Evolutionary conservation across 2,888 invertebrate genomes (phyloP), one percentile per base, ranked within the genome.

Genomic region (Orthosia gothica): DNA sequence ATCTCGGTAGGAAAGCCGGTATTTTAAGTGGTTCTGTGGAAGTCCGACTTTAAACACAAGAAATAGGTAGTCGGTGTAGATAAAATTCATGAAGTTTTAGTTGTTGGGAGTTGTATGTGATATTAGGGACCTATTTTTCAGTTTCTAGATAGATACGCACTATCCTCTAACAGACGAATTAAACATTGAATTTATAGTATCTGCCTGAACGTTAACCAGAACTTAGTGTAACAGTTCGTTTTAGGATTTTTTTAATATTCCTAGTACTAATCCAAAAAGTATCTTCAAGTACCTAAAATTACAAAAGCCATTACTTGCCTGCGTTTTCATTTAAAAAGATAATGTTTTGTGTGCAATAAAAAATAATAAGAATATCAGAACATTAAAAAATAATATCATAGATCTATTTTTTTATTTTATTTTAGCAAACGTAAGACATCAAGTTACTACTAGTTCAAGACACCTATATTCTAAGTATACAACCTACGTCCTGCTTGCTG

Each of bases 1-100:
- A 66, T 83, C 81, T 75, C 58, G 62, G 82, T 16, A 54, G 20
- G 55, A 64, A 79, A 82, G 74, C 77, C 62, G 71, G 50, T 74
- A 64, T 69, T 81, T 76, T 78, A 80, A 84, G 84, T 82, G 76
- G 68, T 62, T 2, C 40, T 18, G 57, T 40, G 57, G 15, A 57
- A 70, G 62, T 55, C 57, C 57, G 40, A 58, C 70, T 76, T 75
- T 70, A 61, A 55, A 67, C 45, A 71, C 64, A 64, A 55, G 58
- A 52, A 63, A 66, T 72, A 78, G 66, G 73, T 45, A 64, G 57
- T 18, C n/a, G 3, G 50, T 40, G 59, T 20, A 58, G 45, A 45
- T 50, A 49, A 57, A 49, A 82, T 61, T 62, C 23, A 70, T 61
- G 52, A 78, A 70, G 47, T 26, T 62, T 5, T 15, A 54, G 40